Evolutionary conservation across 2,113 vertebrate species (phyloP), one percentile per base, ranked within the genome.

Genomic region (Odobenus rosmarus): DNA sequence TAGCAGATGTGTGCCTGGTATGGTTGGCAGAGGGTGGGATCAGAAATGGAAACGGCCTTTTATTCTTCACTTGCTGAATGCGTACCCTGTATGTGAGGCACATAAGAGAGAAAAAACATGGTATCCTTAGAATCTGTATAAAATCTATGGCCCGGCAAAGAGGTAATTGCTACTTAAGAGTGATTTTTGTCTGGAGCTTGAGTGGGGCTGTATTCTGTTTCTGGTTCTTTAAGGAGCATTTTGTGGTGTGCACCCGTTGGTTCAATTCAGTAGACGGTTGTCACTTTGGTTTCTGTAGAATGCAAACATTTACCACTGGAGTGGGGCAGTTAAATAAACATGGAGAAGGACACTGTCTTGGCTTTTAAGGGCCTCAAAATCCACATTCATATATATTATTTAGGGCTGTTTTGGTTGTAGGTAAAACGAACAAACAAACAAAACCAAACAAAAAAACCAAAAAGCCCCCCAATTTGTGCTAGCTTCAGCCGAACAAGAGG

Each of bases 21-120:
- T 94, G 98, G 98, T 98, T 98, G 98, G 98, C 97, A 97, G 97
- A 98, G 93, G 96, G 95, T 94, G 94, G 96, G 96, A 95, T 90
- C 97, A 97, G 96, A 98, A 98, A 98, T 98, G 98, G 97, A 98
- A 98, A 97, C 90, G 96, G 98, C 97, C 97, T 98, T 98, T 98
- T 96, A 94, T 95, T 96, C 97, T 98, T 94, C 81, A n/a, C 85
- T 98, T 97, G 87, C 89, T 97, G 95, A 97, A 93, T 10, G 91
- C 55, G 71, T 79, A 59, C 87, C 94, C 94, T 97, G 88, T 55
- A 26, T 94, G 85, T 33, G 95, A 96, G 67, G 93, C 95, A 72
- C 72, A 13, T 12, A 62, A 80, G 84, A 64, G 53, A 93, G 51
- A 33, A 49, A 21, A 93, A 83, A 80, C 79, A 88, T 91, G 96